A percentile compares a stretch with the other conserved stretches of the same genome.
Conservation (phyloP, 2,888 invertebrate species). For the Rhopalosiphum nymphaeae region DNA sequence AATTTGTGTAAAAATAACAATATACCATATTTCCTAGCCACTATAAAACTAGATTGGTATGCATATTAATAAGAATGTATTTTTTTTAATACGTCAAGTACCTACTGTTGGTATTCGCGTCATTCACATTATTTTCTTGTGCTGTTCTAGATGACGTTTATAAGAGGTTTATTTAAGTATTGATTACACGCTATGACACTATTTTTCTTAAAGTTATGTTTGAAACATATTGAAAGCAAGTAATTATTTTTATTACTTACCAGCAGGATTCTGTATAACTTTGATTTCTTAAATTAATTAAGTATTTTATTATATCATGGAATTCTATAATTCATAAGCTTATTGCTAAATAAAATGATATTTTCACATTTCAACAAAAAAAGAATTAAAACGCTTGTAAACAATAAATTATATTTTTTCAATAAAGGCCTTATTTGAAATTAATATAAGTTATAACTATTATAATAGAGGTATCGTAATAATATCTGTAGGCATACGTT, state of each 20-base stretch:
- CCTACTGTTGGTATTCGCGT: neutral
- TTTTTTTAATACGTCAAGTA: neutral
- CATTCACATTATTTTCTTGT: neutral
- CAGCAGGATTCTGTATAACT: neutral
- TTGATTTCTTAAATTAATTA: neutral
- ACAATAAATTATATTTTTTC: neutral
- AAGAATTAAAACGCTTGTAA: neutral
- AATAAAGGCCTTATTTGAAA: neutral
- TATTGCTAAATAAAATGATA: neutral
- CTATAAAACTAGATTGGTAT: neutral
- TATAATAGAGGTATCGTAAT: neutral
- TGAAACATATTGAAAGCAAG: neutral
- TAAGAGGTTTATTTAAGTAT: neutral
- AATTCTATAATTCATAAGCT: neutral
- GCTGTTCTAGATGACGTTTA: neutral
- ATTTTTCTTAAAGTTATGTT: neutral
- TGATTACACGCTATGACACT: neutral
- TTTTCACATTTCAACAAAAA: neutral
- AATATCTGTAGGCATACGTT: neutral
- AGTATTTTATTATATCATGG: neutral
- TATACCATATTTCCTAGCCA: neutral
- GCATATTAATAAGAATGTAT: neutral
- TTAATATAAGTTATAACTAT: neutral
- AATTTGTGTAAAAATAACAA: no score
- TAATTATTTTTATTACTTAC: neutral